Evolutionary conservation across 2,888 invertebrate genomes (phyloP).

Genomic region (Bimastos eiseni): DNA sequence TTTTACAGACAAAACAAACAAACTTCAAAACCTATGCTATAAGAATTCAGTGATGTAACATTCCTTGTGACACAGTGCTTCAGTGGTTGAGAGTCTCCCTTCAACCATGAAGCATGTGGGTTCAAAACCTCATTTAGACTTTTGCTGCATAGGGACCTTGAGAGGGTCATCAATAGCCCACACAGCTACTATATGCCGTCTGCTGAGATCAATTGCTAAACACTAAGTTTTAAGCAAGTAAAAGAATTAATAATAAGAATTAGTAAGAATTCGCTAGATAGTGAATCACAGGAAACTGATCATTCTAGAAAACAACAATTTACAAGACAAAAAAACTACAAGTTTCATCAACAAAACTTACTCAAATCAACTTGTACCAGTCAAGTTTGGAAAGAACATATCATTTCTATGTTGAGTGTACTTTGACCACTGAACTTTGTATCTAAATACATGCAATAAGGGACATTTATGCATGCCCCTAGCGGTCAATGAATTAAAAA

Average conservation of each 20-base stretch:
- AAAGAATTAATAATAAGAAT: not conserved
- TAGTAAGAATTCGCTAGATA: too few relatives aligned
- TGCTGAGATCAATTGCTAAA: not conserved
- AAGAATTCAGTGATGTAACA: conserved; percentile 64
- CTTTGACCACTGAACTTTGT: too few relatives aligned
- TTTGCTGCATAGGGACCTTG: too few relatives aligned
- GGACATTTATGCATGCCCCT: too few relatives aligned
- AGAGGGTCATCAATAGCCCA: not conserved
- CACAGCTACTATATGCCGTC: not conserved
- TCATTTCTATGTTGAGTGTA: too few relatives aligned
- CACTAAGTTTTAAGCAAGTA: not conserved
- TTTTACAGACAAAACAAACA: not conserved
- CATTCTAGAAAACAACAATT: not conserved
- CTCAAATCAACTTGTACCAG: too few relatives aligned
- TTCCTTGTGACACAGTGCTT: not conserved
- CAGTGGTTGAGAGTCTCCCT: not conserved
- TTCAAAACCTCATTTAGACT: not conserved
- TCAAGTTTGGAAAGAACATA: too few relatives aligned
- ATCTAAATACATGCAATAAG: too few relatives aligned
- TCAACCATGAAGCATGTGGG: not conserved
- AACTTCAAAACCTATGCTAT: not conserved
- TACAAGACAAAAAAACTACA: not conserved
- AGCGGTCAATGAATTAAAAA: not conserved
- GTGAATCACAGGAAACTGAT: not conserved
- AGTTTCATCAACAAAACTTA: not conserved